phyloP scores from a whole-genome alignment of 2,797 vertebrate genomes.

The Cirrhinus molitorella region DNA sequence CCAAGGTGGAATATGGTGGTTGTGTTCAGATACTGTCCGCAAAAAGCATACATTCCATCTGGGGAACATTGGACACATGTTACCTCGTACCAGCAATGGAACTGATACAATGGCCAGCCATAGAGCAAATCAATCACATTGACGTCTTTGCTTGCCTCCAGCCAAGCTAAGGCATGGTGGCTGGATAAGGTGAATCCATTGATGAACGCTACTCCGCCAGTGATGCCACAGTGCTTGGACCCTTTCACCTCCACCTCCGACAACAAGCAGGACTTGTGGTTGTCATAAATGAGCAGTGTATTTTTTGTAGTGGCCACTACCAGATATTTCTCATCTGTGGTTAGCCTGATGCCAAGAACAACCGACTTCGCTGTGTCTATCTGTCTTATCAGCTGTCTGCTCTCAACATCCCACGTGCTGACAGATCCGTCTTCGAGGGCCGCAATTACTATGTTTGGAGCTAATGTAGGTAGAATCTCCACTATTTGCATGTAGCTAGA shows the following conservation, averaged over 20 bases:
- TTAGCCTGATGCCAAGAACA: constrained; percentile 94
- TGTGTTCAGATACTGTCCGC: constrained; percentile 97
- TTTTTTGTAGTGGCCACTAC: constrained; percentile 98
- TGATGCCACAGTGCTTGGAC: constrained; percentile 89
- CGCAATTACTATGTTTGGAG: constrained; percentile 91
- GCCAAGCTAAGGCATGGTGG: constrained; percentile 95
- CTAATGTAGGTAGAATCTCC: constrained; percentile 93
- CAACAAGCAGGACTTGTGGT: constrained; percentile 96
- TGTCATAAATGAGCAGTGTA: constrained; percentile 96
- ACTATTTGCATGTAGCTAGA: constrained; percentile 96
- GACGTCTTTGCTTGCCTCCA: constrained; percentile 97
- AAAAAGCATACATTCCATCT: constrained; percentile 95
- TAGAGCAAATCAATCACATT: constrained; percentile 97
- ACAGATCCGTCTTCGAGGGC: constrained; percentile 97
- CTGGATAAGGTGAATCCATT: constrained; percentile 95
- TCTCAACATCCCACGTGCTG: constrained; percentile 98
- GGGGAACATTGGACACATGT: constrained; percentile 97
- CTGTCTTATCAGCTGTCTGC: constrained; percentile 90
- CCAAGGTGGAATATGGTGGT: constrained; percentile 94
- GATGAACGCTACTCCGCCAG: constrained; percentile 91
- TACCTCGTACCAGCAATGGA: constrained; percentile 99
- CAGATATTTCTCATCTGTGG: constrained; percentile 93
- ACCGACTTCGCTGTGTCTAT: constrained; percentile 95
- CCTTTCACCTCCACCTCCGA: constrained; percentile 98
- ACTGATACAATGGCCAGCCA: constrained; percentile 97